Evolutionary conservation across 2,888 invertebrate genomes (phyloP), one percentile per base, ranked within the genome.

Genomic region (Aproaerema taeniolella): DNA sequence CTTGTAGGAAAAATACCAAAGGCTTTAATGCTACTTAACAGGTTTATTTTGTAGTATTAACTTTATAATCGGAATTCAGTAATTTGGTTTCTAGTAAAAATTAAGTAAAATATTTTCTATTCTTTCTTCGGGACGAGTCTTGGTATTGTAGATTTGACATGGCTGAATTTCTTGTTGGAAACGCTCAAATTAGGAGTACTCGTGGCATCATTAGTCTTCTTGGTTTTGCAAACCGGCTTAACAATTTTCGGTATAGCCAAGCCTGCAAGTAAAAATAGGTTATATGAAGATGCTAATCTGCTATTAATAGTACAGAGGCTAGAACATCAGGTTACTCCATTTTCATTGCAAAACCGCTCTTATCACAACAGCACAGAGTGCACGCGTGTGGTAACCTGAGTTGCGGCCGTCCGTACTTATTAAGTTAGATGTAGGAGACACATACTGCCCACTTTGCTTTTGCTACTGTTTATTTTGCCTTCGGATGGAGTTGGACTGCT

Each of bases 131-230:
- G 6, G 1, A 55, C 45, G 5, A 52, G 73, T 51, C 73, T 66
- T 1, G 86, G 86, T 55, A 86, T 85, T 12, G 86, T 83, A 2
- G 86, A 85, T 47, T 85, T 85, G 7, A 85, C 50, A 32, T 83
- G 81, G 42, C 77, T 79, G 45, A 54, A 83, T 49, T 79, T 85
- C 46, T 74, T 82, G 43, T 57, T 77, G 1, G 67, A 56, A 20
- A 62, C 77, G 0, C 63, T 78, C 0, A 78, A 52, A 41, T 66
- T 77, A 0, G 78, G 71, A 0, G 78, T 71, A 42, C 72, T 80
- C 0, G 58, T 47, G 25, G 72, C 75, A 0, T 55, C 16, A 24
- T 45, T 55, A 0, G 49, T 29, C 45, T 57, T 67, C 2, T 65
- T 53, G 1, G 55, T 45, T 10, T 66, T 64, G n/a, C n/a, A n/a